phyloP scores from a whole-genome alignment of 2,113 vertebrate species.

The Conger conger region DNA sequence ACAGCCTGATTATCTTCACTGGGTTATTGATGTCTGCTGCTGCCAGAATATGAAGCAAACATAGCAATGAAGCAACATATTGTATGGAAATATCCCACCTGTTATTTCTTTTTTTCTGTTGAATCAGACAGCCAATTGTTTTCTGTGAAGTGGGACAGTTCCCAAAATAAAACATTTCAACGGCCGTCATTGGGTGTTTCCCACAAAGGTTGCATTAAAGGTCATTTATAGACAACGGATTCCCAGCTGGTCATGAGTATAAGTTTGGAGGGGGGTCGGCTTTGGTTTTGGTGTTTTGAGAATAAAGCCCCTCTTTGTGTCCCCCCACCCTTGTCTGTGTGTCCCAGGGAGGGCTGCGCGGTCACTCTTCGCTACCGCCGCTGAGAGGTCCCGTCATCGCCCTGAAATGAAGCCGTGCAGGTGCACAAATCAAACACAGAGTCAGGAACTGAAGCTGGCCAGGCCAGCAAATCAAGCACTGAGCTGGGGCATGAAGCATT shows the following conservation, averaged over 20 bases:
- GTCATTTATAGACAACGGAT: background rate
- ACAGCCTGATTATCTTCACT: conserved; percentile 65
- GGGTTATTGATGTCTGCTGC: conserved; percentile 72
- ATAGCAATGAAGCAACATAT: conserved; percentile 61
- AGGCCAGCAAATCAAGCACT: conserved; percentile 6
- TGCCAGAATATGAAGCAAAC: conserved; percentile 63
- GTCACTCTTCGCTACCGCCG: conserved; percentile 69
- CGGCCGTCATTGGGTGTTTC: background rate
- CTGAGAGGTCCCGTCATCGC: conserved; percentile 75
- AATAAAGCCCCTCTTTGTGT: conserved; percentile 53
- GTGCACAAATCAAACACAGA: conserved; percentile 63
- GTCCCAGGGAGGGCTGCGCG: conserved; percentile 60
- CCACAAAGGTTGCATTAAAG: background rate
- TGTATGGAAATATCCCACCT: background rate
- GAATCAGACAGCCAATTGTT: background rate
- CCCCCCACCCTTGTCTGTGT: conserved; percentile 41
- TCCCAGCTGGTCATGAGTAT: conserved; percentile 29
- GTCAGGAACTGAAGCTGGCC: conserved; percentile 1
- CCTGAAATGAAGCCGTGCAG: conserved; percentile 76
- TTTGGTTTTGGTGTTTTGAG: conserved; percentile 34
- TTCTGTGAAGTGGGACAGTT: background rate
- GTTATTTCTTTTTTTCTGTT: conserved; percentile 3
- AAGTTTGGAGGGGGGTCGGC: conserved; percentile 47
- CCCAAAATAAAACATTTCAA: background rate
- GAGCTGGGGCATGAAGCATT: background rate